Evolutionary conservation across 2,888 invertebrate species (phyloP).

Genomic region (Meiosimyza platycephala): DNA sequence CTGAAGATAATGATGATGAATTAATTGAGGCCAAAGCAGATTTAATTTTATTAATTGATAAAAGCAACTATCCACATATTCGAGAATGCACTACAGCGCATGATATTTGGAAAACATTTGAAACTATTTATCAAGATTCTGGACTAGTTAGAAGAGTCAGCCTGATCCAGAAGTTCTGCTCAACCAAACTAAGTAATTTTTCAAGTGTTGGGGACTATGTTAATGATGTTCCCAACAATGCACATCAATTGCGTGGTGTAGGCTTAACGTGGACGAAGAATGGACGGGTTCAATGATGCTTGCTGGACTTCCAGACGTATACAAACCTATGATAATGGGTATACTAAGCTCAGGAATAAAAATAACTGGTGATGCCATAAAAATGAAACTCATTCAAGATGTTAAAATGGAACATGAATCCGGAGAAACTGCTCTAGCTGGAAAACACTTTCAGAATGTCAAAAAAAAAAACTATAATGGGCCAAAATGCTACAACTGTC

Average conservation of each 20-base stretch:
- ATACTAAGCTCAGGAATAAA: no score
- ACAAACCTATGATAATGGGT: conserved; percentile 33
- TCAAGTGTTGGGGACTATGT: conserved; percentile 6
- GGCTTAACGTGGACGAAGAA: conserved; percentile 24
- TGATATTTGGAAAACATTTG: background rate
- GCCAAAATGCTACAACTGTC: no score
- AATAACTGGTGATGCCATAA: no score
- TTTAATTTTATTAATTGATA: conserved; percentile 12
- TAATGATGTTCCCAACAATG: conserved; percentile 15
- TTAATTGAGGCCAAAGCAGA: background rate
- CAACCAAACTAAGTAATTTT: conserved; percentile 20
- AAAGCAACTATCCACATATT: conserved; percentile 10
- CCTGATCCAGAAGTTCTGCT: conserved; percentile 10
- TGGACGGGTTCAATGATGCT: conserved; percentile 35
- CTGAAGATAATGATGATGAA: conserved; percentile 1
- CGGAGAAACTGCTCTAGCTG: no score
- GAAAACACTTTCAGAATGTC: no score
- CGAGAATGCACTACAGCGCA: background rate
- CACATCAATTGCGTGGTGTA: conserved; percentile 15
- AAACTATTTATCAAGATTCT: background rate
- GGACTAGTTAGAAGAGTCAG: conserved; percentile 1
- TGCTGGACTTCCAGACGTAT: conserved; percentile 31
- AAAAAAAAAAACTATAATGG: no score
- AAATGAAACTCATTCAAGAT: conserved; percentile 35
- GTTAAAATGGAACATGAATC: background rate